phyloP scores from a whole-genome alignment of 2,888 invertebrate genomes.

The Spilarctia lutea region DNA sequence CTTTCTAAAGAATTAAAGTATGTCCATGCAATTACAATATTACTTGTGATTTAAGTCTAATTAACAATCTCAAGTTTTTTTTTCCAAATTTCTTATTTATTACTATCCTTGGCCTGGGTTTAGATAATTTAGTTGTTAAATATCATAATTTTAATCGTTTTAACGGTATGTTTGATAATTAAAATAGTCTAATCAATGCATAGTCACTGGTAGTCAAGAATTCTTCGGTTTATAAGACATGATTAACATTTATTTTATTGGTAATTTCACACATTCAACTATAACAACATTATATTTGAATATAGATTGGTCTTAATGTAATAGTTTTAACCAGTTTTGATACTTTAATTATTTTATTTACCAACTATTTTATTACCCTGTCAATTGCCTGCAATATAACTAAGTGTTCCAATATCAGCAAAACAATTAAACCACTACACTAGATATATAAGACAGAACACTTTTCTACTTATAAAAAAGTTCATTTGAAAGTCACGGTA shows the following conservation, averaged over 20 bases:
- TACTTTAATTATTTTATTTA: neutral
- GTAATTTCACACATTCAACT: neutral
- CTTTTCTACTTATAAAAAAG: slow-evolving; percentile 29
- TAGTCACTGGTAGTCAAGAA: neutral
- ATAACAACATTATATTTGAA: neutral
- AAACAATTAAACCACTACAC: slow-evolving; percentile 10
- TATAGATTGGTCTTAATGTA: neutral
- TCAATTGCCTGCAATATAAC: neutral
- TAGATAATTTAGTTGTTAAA: neutral
- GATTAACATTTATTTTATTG: no score
- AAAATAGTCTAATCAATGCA: neutral
- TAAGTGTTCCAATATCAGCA: neutral
- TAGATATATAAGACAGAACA: neutral
- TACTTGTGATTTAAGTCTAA: neutral
- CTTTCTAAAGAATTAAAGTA: no score
- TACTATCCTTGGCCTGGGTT: neutral
- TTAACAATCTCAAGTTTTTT: neutral
- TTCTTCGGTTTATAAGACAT: neutral
- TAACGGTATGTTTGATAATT: neutral
- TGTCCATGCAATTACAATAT: no score
- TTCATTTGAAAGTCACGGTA: slow-evolving; percentile 47
- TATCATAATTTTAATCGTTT: neutral
- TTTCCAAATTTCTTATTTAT: neutral
- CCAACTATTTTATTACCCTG: neutral
- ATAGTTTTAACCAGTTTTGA: neutral